phyloP scores from a whole-genome alignment of 2,113 vertebrate genomes.

The Choloepus hoffmanni region DNA sequence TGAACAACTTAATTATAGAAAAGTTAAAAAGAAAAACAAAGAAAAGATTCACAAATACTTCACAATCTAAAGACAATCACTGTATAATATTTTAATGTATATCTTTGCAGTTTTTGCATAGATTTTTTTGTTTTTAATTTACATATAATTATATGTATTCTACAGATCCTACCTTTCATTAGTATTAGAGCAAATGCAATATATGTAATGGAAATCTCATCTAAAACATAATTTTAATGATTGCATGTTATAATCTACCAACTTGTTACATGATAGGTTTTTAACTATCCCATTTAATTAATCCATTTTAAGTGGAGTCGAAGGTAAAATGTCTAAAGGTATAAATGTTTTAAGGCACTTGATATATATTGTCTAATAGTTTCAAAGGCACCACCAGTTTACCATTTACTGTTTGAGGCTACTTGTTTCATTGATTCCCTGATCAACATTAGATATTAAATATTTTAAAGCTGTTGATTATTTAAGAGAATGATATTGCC shows the following conservation, averaged over 20 bases:
- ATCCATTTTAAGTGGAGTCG: neutral
- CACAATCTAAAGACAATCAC: neutral
- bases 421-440: neutral
- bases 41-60: neutral
- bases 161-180: neutral
- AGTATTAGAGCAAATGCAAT: neutral
- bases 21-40: neutral
- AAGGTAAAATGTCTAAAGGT: neutral
- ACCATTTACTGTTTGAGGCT: neutral
- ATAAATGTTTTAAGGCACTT: neutral
- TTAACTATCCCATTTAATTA: neutral
- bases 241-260: neutral
- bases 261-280: neutral
- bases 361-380: neutral
- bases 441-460: neutral
- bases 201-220: constrained; percentile 11
- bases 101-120: neutral
- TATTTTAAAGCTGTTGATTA: constrained; percentile 25
- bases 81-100: neutral
- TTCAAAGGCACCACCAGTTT: constrained; percentile 9
- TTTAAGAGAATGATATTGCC: neutral
- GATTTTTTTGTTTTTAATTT: neutral
- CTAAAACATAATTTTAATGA: neutral
- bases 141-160: neutral
- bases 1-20: neutral